Evolutionary conservation across 2,113 vertebrate species (phyloP), one percentile per base, ranked within the genome.

Genomic region (Poecilia latipinna): DNA sequence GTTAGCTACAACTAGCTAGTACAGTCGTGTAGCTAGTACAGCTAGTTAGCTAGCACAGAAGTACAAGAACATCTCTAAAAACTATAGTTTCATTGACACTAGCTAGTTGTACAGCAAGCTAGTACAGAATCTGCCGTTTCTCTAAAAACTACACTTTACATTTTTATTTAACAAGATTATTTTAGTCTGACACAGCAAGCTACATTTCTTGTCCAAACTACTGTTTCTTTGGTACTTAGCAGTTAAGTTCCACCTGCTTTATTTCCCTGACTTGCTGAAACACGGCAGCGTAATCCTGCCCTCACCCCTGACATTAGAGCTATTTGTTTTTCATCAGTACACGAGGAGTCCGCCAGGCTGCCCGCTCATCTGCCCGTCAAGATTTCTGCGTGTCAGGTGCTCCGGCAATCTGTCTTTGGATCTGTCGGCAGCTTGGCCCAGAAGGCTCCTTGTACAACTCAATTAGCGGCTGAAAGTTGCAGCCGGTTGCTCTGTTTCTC

Each of bases 361-460:
- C 65, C 32, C 6, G 31, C 5, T 32, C 70, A 54, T 82, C 75
- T 72, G 66, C 15, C 3, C 24, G 63, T 80, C 77, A 75, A 74
- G 71, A n/a, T 84, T 31, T 75, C 70, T 68, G n/a, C 24, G 67
- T 77, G 83, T 86, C 87, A 82, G 85, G 68, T 65, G 79, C 84
- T 70, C 54, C n/a, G 19, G 42, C 22, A 13, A 61, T 83, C 78
- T 54, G 82, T 71, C 87, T 82, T 67, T 19, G 33, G 61, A 62
- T 82, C 89, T 80, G 86, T 91, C 90, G 79, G 68, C 89, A 65
- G 72, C 65, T 28, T 15, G 10, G 61, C 74, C 85, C 75, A 85
- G 78, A 57, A 80, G 51, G 51, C 76, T 68, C 67, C 60, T 48
- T n/a, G 62, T 7, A 68, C 80, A 62, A 32, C 79, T 88, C 71